Evolutionary conservation across 2,888 invertebrate species (phyloP), one percentile per base, ranked within the genome.

Genomic region (Drosophila multiciliata): DNA sequence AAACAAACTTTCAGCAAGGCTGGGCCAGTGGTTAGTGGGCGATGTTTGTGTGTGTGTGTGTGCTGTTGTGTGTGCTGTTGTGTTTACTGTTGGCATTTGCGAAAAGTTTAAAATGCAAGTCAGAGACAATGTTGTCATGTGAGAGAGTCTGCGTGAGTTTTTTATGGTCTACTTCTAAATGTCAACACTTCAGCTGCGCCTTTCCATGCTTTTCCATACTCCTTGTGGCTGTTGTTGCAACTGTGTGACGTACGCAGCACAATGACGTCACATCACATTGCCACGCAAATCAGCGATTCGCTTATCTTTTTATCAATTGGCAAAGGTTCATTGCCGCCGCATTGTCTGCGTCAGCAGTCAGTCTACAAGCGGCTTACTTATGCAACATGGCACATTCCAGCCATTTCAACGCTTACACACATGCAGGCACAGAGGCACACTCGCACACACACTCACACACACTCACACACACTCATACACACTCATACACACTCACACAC

Each of bases 171-270:
- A 32, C 73, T 72, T 71, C 73, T 80, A 89, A 86, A 89, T 86
- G 85, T 86, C 85, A 86, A 85, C 89, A 84, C 85, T 89, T 89
- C 74, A 86, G 84, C 83, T 89, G 84, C 89, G 85, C 73, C 89
- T 78, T 87, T 85, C 35, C 35, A 78, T 86, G 71, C 66, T 70
- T 64, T 17, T n/a, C n/a, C 9, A 15, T 20, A 23, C 45, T 23
- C 45, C 17, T 38, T 17, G n/a, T 8, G 20, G 45, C 20, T 64
- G 60, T 35, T 59, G 48, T 40, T 57, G 59, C 53, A 48, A 60
- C n/a, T 81, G 82, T 89, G 82, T 89, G 82, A 84, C 84, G 84
- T 78, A 61, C 70, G 69, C 61, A 69, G 42, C 76, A 70, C 70
- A 75, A 79, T 89, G 87, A 85, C 89, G 84, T 89, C 84, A 83